Conservation (phyloP, 2,113 vertebrate genomes). For the Pipra filicauda region DNA sequence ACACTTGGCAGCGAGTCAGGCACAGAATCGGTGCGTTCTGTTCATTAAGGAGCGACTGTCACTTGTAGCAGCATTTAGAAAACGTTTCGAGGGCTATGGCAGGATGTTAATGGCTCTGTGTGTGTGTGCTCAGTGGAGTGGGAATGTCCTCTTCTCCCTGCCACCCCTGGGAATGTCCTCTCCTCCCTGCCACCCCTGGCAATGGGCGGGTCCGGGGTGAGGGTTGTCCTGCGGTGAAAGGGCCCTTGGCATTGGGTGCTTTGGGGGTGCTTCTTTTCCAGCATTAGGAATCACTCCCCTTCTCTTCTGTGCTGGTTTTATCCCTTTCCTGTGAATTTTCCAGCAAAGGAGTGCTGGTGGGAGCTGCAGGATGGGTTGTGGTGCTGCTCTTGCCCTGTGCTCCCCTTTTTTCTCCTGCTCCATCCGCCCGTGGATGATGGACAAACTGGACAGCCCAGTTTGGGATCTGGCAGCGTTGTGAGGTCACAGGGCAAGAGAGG, state of each 20-base stretch:
- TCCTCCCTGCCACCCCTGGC: not conserved
- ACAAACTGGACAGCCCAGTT: accelerated
- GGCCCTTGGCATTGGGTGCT: accelerated
- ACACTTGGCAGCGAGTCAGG: slow-evolving; percentile 56
- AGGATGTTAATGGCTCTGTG: not conserved
- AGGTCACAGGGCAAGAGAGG: not conserved
- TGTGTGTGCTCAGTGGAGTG: not conserved
- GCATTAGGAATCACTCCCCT: accelerated
- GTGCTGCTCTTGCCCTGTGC: not conserved
- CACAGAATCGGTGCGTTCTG: slow-evolving; percentile 18
- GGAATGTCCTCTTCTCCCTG: not conserved
- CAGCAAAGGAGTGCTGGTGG: not conserved
- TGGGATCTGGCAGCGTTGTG: accelerated
- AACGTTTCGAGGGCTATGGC: not conserved
- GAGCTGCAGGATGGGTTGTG: not conserved
- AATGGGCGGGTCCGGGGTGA: accelerated
- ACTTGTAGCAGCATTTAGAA: slow-evolving; percentile 15
- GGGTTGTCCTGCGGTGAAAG: accelerated
- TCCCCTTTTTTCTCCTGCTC: not conserved
- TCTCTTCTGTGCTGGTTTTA: not conserved
- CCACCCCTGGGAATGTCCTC: not conserved
- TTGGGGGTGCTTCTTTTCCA: not conserved
- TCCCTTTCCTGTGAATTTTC: not conserved
- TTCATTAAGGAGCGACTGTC: slow-evolving; percentile 50
- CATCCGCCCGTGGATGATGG: accelerated